phyloP scores from a whole-genome alignment of 2,888 invertebrate genomes.

The Scelioninae gen. 2 region DNA sequence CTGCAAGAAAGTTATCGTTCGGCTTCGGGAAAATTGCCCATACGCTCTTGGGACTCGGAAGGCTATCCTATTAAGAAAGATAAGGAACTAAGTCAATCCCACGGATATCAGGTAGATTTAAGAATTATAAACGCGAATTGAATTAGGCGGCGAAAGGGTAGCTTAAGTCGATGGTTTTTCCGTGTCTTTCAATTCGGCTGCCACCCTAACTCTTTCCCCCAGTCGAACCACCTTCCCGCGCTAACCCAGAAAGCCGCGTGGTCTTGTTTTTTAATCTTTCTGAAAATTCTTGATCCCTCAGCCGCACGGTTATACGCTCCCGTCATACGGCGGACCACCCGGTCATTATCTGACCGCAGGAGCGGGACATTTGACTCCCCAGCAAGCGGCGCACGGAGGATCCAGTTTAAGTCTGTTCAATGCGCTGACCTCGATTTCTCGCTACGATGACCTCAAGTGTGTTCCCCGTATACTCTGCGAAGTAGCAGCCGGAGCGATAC shows the following conservation, averaged over 20 bases:
- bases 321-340: constrained; percentile 55
- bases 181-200: constrained; percentile 40
- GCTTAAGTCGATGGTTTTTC: constrained; percentile 49
- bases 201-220: constrained; percentile 42
- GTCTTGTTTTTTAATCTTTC: constrained; percentile 52
- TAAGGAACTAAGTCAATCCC: constrained; percentile 47
- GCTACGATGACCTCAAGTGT: constrained; percentile 87
- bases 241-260: constrained; percentile 10
- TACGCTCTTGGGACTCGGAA: constrained; percentile 20
- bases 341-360: constrained; percentile 55
- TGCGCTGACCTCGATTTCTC: constrained; percentile 79
- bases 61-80: constrained; percentile 49
- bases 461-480: constrained; percentile 88
- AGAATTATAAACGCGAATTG: constrained; percentile 38
- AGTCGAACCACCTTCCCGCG: constrained; percentile 27
- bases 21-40: background rate
- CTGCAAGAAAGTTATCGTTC: constrained; percentile 52
- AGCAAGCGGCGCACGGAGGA: constrained; percentile 47
- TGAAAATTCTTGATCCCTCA: constrained; percentile 51
- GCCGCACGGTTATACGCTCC: constrained; percentile 38
- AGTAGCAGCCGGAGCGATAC: constrained; percentile 77
- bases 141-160: constrained; percentile 6
- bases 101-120: constrained; percentile 40
- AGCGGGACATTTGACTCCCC: constrained; percentile 55
- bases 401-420: constrained; percentile 68